Conservation (phyloP, 2,113 vertebrate species). For the Rhadina sibilatrix region DNA sequence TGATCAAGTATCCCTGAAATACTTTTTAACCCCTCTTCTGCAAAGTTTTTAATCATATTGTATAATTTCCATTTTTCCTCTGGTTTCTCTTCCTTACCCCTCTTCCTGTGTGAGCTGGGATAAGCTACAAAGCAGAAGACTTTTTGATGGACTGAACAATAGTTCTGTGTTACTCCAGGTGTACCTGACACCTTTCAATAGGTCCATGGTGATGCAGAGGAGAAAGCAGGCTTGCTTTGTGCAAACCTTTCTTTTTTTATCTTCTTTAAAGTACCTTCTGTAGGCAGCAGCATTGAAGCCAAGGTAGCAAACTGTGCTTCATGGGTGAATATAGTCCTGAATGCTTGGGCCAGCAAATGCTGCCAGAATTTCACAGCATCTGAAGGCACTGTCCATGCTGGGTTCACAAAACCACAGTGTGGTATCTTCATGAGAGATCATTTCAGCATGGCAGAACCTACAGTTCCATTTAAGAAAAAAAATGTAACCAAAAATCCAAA, state of each 20-base stretch:
- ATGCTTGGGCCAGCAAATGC: background rate
- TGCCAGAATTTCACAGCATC: background rate
- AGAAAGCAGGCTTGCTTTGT: background rate
- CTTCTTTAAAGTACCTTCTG: background rate
- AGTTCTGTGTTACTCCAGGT: background rate
- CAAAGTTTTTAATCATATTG: background rate
- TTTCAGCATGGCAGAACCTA: background rate
- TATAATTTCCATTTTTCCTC: background rate
- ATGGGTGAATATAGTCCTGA: background rate
- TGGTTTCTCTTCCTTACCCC: background rate
- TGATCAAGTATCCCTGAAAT: background rate
- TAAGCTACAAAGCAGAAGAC: background rate
- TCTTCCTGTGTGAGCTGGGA: background rate
- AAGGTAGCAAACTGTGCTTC: background rate
- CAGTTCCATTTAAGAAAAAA: background rate
- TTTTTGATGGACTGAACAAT: background rate
- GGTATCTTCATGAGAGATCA: background rate
- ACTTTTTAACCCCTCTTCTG: background rate
- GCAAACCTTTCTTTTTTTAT: background rate
- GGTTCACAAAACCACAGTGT: background rate
- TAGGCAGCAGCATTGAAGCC: background rate
- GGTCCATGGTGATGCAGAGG: background rate
- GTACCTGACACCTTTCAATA: background rate
- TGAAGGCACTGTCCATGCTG: background rate
- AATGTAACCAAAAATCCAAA: background rate